Conservation (phyloP, 2,888 invertebrate species). For the Drosophila mercatorum region DNA sequence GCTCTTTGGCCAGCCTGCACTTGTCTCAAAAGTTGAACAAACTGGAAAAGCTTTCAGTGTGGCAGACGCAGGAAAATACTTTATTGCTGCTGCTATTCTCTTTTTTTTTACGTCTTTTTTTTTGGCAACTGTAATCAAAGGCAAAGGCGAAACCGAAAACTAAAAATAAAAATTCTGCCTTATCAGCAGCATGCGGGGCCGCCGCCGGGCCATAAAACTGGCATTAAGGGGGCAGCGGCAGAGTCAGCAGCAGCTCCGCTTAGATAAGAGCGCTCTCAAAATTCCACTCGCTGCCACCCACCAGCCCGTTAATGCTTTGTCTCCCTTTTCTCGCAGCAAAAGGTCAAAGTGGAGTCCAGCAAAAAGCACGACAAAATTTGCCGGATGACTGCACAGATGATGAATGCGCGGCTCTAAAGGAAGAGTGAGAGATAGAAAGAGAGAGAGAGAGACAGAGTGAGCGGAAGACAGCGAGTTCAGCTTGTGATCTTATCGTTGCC, state of each 20-base stretch:
- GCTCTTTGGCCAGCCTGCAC: constrained; percentile 8
- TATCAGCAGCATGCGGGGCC: constrained; percentile 37
- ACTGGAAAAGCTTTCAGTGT: constrained; percentile 10
- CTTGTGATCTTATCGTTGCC: constrained; percentile 9
- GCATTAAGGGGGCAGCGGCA: constrained; percentile 9
- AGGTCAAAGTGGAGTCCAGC: constrained; percentile 9
- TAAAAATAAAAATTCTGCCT: constrained; percentile 40
- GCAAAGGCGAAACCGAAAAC: constrained; percentile 26
- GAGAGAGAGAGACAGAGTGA: no score
- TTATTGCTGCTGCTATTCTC: constrained; percentile 3
- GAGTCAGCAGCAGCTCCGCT: constrained; percentile 12
- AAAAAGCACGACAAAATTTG: constrained; percentile 9
- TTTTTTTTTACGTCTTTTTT: constrained; percentile 6
- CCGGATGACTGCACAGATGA: constrained; percentile 9
- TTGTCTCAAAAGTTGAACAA: constrained; percentile 41
- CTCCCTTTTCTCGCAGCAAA: constrained; percentile 2
- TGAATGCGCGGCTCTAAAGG: not conserved
- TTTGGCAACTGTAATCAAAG: constrained; percentile 30
- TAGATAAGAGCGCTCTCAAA: constrained; percentile 36
- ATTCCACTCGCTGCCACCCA: not conserved
- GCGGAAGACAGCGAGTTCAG: not conserved
- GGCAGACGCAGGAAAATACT: constrained; percentile 3
- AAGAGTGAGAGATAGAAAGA: no score
- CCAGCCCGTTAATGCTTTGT: not conserved
- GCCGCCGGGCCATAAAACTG: constrained; percentile 26